Conservation (phyloP, 2,797 vertebrate species). For the Chromis chromis region DNA sequence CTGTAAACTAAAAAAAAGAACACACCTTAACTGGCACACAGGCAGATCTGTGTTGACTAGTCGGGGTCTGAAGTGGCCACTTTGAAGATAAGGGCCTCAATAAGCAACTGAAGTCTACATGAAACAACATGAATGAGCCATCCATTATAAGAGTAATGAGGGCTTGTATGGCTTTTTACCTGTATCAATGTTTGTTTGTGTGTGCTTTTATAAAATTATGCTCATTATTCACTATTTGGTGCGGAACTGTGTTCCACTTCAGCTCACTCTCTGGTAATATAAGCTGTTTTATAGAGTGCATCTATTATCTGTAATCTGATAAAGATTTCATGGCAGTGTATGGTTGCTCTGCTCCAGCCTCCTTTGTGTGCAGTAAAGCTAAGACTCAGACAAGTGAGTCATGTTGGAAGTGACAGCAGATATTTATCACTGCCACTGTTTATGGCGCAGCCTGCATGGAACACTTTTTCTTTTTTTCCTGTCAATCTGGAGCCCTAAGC, state of each 20-base stretch:
- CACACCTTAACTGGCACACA: not conserved
- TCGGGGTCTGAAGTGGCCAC: slow-evolving; percentile 31
- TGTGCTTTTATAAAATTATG: slow-evolving; percentile 65
- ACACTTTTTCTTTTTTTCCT: slow-evolving; percentile 60
- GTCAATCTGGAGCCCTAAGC: slow-evolving; percentile 72
- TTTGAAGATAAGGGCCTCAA: slow-evolving; percentile 19
- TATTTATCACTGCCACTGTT: slow-evolving; percentile 84
- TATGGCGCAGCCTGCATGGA: slow-evolving; percentile 69
- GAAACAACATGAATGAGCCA: slow-evolving; percentile 40
- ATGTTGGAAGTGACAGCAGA: slow-evolving; percentile 82
- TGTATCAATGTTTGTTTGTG: slow-evolving; percentile 55
- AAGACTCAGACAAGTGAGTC: slow-evolving; percentile 79
- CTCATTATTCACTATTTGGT: slow-evolving; percentile 73
- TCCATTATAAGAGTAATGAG: slow-evolving; percentile 53
- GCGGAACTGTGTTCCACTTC: slow-evolving; percentile 55
- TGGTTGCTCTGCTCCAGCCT: slow-evolving; percentile 59
- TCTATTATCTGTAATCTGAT: slow-evolving; percentile 81
- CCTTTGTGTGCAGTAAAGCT: slow-evolving; percentile 70
- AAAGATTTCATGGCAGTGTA: slow-evolving; percentile 71
- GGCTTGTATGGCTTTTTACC: slow-evolving; percentile 56
- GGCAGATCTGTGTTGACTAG: not conserved
- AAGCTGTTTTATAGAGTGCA: slow-evolving; percentile 74
- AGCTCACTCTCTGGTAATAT: slow-evolving; percentile 68
- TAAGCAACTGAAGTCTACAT: slow-evolving; percentile 39
- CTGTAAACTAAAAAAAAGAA: not conserved